Evolutionary conservation across 1,140 invertebrate genomes (phyloP).

Genomic region (Leptinotarsa defecta): DNA sequence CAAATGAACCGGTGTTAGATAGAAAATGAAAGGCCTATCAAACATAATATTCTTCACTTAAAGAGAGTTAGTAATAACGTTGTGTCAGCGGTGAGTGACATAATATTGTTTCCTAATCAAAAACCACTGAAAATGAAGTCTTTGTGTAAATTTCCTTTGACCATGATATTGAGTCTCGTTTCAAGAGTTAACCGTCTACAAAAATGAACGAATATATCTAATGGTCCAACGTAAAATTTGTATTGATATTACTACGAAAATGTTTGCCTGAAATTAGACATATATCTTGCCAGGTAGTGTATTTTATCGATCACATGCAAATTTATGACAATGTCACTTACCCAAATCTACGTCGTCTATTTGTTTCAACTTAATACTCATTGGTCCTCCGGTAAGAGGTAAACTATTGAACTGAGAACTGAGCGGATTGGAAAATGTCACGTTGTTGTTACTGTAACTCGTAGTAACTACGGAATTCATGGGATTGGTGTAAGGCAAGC

Average conservation of each 20-base stretch:
- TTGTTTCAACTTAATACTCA: conserved; percentile 69
- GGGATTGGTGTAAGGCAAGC: conserved; percentile 40
- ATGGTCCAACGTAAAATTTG: not conserved
- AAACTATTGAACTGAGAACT: conserved; percentile 55
- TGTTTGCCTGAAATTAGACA: too few relatives aligned
- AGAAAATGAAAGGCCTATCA: too few relatives aligned
- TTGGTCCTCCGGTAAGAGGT: conserved; percentile 54
- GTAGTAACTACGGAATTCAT: conserved; percentile 44
- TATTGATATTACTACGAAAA: not conserved
- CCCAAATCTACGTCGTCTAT: conserved; percentile 71
- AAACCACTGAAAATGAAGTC: too few relatives aligned
- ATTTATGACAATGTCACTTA: conserved; percentile 25
- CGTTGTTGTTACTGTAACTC: conserved; percentile 48
- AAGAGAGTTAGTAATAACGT: too few relatives aligned
- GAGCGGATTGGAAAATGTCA: conserved; percentile 54
- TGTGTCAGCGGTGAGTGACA: too few relatives aligned
- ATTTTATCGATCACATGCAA: too few relatives aligned
- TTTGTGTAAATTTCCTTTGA: too few relatives aligned
- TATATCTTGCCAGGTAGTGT: too few relatives aligned
- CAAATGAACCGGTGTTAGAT: too few relatives aligned
- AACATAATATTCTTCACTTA: too few relatives aligned
- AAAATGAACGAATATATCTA: too few relatives aligned
- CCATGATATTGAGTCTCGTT: not conserved
- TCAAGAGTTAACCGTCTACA: not conserved
- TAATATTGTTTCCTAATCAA: too few relatives aligned